A percentile compares a stretch with the other conserved stretches of the same genome.
Conservation (phyloP, 2,888 invertebrate species). For the Drosophila mettleri region DNA sequence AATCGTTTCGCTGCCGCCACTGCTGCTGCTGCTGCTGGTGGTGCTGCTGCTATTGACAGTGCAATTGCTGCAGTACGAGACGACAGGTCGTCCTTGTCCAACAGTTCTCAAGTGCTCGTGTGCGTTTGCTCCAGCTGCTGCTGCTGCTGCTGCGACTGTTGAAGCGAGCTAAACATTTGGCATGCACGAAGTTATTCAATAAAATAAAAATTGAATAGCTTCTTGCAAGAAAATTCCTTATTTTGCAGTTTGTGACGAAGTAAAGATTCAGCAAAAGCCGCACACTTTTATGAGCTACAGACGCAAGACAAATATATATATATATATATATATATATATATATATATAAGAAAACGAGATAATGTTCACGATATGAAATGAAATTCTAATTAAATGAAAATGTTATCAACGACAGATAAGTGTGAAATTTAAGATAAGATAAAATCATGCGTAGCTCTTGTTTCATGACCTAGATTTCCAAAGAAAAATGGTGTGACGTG, state of each 20-base stretch:
- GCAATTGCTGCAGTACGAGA: conserved; percentile 61
- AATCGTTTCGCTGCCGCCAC: conserved; percentile 51
- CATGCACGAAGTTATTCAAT: conserved; percentile 77
- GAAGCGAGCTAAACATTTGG: conserved; percentile 57
- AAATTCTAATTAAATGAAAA: conserved; percentile 19
- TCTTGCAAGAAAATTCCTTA: conserved; percentile 31
- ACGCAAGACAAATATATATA: conserved; percentile 13
- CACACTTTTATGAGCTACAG: conserved; percentile 7
- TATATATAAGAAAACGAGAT: conserved; percentile 3
- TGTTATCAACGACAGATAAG: not conserved
- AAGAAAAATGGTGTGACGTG: too few relatives aligned
- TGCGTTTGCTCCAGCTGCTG: conserved; percentile 25
- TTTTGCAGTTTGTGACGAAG: conserved; percentile 43
- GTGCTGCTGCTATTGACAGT: conserved; percentile 53
- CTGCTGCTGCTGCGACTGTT: conserved; percentile 3
- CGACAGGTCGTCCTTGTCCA: conserved; percentile 41
- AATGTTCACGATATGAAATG: conserved; percentile 29
- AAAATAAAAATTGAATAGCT: conserved; percentile 75
- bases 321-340: not conserved
- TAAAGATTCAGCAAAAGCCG: not conserved
- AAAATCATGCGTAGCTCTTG: too few relatives aligned
- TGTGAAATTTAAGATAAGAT: too few relatives aligned
- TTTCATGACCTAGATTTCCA: too few relatives aligned
- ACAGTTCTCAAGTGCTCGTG: conserved; percentile 39
- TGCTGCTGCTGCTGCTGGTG: conserved; percentile 22